phyloP scores from a whole-genome alignment of 2,113 vertebrate genomes.

The Vulpes vulpes region DNA sequence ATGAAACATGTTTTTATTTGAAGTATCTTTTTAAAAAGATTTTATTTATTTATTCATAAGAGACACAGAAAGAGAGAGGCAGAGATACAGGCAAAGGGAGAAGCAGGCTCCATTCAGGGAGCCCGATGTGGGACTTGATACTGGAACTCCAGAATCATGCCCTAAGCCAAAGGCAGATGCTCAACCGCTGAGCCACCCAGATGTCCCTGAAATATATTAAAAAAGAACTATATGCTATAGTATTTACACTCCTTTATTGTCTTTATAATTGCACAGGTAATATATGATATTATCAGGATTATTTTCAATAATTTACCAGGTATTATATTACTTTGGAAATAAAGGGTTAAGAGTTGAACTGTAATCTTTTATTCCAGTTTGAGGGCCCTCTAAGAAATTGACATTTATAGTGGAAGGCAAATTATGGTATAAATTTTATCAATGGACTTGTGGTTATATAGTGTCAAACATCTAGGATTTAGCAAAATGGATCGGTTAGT shows the following conservation, averaged over 20 bases:
- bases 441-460: neutral
- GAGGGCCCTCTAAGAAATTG: accelerated
- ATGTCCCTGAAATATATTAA: neutral
- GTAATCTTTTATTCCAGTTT: neutral
- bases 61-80: no score
- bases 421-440: neutral
- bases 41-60: no score
- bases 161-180: no score
- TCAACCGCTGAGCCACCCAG: no score
- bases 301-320: neutral
- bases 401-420: neutral
- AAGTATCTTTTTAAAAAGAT: neutral
- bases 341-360: neutral
- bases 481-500: neutral
- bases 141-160: no score
- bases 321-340: neutral
- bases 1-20: neutral
- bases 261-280: neutral
- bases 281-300: neutral
- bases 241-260: neutral
- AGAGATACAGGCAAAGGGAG: no score
- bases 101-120: no score
- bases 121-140: no score
- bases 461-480: neutral
- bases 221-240: neutral